Evolutionary conservation across 1,140 invertebrate genomes (phyloP).

Genomic region (Drosophila oshimai): DNA sequence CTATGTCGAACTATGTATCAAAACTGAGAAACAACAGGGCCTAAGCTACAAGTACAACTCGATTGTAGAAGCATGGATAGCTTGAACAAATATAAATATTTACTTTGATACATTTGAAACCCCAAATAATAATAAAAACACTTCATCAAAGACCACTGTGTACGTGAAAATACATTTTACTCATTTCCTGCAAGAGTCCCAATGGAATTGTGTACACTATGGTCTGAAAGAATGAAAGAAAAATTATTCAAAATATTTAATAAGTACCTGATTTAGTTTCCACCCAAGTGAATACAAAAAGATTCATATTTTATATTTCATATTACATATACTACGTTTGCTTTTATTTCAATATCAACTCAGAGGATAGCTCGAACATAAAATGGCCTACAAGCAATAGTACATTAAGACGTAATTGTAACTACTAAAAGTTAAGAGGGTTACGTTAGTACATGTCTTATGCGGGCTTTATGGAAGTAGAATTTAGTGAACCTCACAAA

Average conservation of each 20-base stretch:
- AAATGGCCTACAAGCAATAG: conserved; percentile 38
- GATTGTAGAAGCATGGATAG: background rate
- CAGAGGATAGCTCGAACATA: conserved; percentile 32
- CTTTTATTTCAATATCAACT: conserved; percentile 46
- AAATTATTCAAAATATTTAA: too few species aligned
- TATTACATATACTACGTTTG: conserved; percentile 39
- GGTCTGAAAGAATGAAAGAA: too few species aligned
- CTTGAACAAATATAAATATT: background rate
- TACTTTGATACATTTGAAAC: too few species aligned
- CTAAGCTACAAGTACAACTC: background rate
- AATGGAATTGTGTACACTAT: too few species aligned
- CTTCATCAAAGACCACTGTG: too few species aligned
- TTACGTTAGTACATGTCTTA: conserved; percentile 21
- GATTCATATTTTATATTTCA: background rate
- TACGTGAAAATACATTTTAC: too few species aligned
- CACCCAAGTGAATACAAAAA: background rate
- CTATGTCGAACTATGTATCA: background rate
- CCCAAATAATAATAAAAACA: too few species aligned
- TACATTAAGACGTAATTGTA: conserved; percentile 33
- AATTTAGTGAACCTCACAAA: background rate
- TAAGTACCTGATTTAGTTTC: too few species aligned
- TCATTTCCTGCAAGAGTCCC: too few species aligned
- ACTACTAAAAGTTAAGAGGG: conserved; percentile 19
- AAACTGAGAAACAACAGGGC: background rate
- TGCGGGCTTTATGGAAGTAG: background rate